These are phyloP conservation scores for Daubentonia madagascariensis DNA, from an alignment of 2,113 vertebrate genomes.

Conservation along the genomic window DNA sequence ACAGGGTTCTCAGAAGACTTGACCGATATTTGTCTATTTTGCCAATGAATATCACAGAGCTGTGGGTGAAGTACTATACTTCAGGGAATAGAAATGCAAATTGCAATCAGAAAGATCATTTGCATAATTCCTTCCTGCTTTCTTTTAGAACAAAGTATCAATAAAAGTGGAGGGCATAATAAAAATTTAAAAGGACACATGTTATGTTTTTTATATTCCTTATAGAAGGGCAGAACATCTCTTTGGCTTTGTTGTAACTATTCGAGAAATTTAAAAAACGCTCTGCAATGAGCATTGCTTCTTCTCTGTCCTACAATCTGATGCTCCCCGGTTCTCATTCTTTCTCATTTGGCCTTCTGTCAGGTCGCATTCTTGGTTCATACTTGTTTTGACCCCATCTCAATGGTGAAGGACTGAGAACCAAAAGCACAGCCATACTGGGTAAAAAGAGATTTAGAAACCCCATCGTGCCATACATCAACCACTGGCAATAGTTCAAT, in stretches of 20 bases:
- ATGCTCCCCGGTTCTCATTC: neutral
- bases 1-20: neutral
- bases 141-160: neutral
- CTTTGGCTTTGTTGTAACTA: neutral
- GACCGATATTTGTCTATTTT: neutral
- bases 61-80: neutral
- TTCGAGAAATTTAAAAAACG: neutral
- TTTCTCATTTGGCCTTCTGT: neutral
- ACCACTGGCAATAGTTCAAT: neutral
- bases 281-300: neutral
- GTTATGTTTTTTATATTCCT: neutral
- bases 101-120: neutral
- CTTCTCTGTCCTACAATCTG: neutral
- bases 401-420: neutral
- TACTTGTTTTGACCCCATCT: neutral
- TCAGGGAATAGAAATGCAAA: neutral
- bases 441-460: neutral
- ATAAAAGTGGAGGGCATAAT: neutral
- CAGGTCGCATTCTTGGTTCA: neutral
- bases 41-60: neutral
- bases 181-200: neutral
- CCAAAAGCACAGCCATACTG: neutral
- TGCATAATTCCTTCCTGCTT: neutral
- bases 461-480: neutral
- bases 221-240: neutral